Evolutionary conservation across 2,113 vertebrate species (phyloP).

Genomic region (Python bivittatus): DNA sequence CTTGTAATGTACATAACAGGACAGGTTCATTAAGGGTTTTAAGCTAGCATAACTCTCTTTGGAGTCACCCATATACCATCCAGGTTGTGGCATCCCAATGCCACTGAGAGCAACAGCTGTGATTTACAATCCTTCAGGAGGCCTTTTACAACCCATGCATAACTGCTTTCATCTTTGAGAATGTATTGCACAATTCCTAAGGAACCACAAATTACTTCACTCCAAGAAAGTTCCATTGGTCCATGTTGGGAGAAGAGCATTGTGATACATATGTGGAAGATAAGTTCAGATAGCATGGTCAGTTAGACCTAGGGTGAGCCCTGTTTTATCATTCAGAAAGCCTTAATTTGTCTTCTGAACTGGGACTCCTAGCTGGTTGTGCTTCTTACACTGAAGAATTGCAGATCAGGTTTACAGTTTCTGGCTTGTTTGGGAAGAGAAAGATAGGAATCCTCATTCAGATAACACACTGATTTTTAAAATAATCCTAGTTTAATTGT

Average conservation of each 20-base stretch:
- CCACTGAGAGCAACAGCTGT: conserved; percentile 28
- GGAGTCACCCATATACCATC: not conserved
- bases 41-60: conserved; percentile 1
- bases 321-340: not conserved
- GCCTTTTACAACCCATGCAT: conserved; percentile 5
- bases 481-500: not conserved
- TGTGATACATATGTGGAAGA: not conserved
- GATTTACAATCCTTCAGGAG: conserved; percentile 18
- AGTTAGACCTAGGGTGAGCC: not conserved
- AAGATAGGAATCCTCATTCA: not conserved
- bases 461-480: not conserved
- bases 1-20: not conserved
- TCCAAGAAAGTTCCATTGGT: not conserved
- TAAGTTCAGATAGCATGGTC: not conserved
- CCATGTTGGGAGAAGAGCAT: not conserved
- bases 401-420: not conserved
- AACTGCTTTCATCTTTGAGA: conserved; percentile 13
- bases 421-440: not conserved
- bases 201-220: not conserved
- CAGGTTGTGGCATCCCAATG: not conserved
- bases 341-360: not conserved
- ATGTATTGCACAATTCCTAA: not conserved
- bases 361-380: not conserved
- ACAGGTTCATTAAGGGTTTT: conserved; percentile 4
- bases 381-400: not conserved